phyloP scores from a whole-genome alignment of 2,888 invertebrate species.

The Prosapia bicincta region DNA sequence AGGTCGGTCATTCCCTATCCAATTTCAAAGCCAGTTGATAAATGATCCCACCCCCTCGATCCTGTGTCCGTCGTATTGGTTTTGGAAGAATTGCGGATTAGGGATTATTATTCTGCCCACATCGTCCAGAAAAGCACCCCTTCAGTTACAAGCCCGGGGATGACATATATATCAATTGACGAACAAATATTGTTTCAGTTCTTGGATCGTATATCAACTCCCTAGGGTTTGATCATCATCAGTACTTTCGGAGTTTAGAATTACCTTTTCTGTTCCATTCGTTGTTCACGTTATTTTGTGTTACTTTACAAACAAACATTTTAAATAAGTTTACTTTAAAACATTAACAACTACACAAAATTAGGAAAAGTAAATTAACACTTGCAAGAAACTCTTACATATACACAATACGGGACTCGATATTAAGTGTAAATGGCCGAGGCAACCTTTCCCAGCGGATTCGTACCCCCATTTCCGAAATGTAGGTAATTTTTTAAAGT shows the following conservation, averaged over 20 bases:
- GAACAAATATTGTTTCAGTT: background rate
- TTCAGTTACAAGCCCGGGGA: background rate
- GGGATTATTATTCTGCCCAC: slow-evolving; percentile 29
- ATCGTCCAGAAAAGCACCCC: background rate
- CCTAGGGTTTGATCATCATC: background rate
- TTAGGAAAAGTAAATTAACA: too few relatives aligned
- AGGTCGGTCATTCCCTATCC: slow-evolving; percentile 19
- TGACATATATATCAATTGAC: background rate
- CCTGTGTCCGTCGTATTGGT: slow-evolving; percentile 18
- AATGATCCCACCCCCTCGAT: slow-evolving; percentile 17
- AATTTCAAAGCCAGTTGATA: slow-evolving; percentile 30
- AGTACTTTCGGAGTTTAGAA: background rate
- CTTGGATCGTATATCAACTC: background rate
- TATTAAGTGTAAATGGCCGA: too few relatives aligned
- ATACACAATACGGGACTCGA: too few relatives aligned
- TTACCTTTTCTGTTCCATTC: too few relatives aligned
- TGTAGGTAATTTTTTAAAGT: too few relatives aligned
- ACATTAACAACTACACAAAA: too few relatives aligned
- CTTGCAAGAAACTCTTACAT: too few relatives aligned
- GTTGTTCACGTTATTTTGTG: too few relatives aligned
- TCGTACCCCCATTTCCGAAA: too few relatives aligned
- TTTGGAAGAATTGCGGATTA: slow-evolving; percentile 14
- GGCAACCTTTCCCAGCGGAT: too few relatives aligned
- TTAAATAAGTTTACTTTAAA: too few relatives aligned
- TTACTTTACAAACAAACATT: too few relatives aligned